Percentiles rank a stretch among this genome's conserved stretches.
Conservation (phyloP, 2,797 vertebrate species). For the Cossypha dichroa region DNA sequence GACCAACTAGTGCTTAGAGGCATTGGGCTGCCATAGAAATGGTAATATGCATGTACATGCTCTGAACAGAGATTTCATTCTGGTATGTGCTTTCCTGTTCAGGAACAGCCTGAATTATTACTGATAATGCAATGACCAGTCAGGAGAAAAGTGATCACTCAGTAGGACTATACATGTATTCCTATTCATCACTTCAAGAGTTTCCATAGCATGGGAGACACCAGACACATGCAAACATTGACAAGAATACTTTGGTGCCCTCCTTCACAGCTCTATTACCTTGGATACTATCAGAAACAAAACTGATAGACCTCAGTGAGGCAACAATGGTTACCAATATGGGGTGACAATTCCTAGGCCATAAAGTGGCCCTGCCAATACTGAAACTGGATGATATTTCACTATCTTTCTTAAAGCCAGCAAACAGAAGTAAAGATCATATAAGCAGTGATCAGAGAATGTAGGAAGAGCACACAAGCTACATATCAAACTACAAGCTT, state of each 20-base stretch:
- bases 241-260: background rate
- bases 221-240: background rate
- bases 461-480: background rate
- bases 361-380: background rate
- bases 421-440: background rate
- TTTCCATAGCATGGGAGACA: background rate
- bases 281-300: background rate
- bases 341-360: background rate
- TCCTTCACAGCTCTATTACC: background rate
- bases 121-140: background rate
- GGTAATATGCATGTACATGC: accelerated
- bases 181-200: background rate
- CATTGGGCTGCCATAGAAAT: background rate
- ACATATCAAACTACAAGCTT: background rate
- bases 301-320: background rate
- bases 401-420: background rate
- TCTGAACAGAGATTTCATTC: background rate
- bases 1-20: background rate
- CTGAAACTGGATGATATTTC: background rate
- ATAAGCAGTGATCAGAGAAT: background rate
- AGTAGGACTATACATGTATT: background rate
- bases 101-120: background rate
- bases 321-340: background rate
- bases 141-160: background rate
- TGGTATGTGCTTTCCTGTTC: background rate